Percentiles rank a stretch among this genome's conserved stretches.
Conservation (phyloP, 1,140 invertebrate genomes). For the Pantala flavescens region DNA sequence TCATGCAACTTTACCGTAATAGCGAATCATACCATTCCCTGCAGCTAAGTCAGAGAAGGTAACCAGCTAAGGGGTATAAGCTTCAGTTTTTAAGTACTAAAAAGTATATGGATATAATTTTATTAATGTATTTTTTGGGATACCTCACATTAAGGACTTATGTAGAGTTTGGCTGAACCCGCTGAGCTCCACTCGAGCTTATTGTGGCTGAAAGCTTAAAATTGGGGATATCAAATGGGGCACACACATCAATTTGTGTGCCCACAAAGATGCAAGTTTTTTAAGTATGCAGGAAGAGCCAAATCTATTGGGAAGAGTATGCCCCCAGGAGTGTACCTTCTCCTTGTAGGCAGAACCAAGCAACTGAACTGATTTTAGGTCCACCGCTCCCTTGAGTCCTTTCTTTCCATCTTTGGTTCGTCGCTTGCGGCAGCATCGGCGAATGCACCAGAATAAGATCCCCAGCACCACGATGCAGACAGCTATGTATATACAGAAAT, state of each 20-base stretch:
- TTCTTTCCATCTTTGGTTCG: constrained; percentile 94
- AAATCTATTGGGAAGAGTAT: constrained; percentile 2
- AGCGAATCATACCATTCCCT: constrained; percentile 6
- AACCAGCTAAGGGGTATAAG: constrained; percentile 8
- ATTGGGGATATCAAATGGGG: background rate
- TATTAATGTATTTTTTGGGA: background rate
- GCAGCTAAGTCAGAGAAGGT: constrained; percentile 7
- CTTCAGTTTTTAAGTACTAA: constrained; percentile 7
- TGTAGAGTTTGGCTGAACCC: constrained; percentile 6
- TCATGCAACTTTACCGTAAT: constrained; percentile 3
- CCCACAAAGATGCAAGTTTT: background rate
- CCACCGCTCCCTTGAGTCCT: constrained; percentile 85
- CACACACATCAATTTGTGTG: background rate
- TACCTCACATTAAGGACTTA: constrained; percentile 2
- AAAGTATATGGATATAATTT: constrained; percentile 1
- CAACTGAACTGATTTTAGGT: constrained; percentile 90
- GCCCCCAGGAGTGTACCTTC: constrained; percentile 57
- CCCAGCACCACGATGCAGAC: constrained; percentile 71
- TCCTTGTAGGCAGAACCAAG: constrained; percentile 94
- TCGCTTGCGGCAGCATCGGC: constrained; percentile 86
- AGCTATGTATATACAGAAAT: constrained; percentile 34
- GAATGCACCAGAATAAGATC: constrained; percentile 87
- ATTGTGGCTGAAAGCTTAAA: constrained; percentile 1
- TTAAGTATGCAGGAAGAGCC: background rate
- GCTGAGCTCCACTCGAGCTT: constrained; percentile 6